A percentile compares a stretch with the other conserved stretches of the same genome.
phyloP scores from a whole-genome alignment of 2,888 invertebrate species.

The Plemyria rubiginata region DNA sequence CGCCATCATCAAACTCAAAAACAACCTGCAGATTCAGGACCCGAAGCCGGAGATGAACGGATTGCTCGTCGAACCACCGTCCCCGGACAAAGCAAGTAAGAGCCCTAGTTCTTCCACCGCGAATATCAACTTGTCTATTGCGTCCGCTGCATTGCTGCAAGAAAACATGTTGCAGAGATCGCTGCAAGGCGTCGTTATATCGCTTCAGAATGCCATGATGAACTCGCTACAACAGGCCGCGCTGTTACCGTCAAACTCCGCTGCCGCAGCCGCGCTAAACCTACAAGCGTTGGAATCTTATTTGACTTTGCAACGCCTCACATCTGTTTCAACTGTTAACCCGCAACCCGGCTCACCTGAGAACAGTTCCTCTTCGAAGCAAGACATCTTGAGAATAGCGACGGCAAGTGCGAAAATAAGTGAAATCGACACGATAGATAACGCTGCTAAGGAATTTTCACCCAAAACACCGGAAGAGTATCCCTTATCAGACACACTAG shows the following conservation, averaged over 20 bases:
- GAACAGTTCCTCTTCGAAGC: constrained; percentile 79
- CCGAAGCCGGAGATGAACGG: constrained; percentile 75
- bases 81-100: constrained; percentile 77
- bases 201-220: constrained; percentile 93
- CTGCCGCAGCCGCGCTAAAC: constrained; percentile 93
- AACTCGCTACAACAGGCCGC: constrained; percentile 94
- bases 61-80: constrained; percentile 64
- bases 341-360: constrained; percentile 66
- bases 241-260: constrained; percentile 91
- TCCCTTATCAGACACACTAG: constrained; percentile 79
- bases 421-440: constrained; percentile 72
- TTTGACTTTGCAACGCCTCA: constrained; percentile 91
- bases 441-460: constrained; percentile 68
- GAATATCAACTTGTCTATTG: constrained; percentile 80
- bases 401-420: constrained; percentile 83
- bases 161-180: constrained; percentile 89
- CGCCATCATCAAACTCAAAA: constrained; percentile 82
- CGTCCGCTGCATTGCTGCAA: constrained; percentile 86
- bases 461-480: constrained; percentile 81
- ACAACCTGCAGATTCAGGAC: constrained; percentile 82
- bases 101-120: constrained; percentile 68
- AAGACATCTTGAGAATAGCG: constrained; percentile 88
- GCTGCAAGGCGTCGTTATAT: constrained; percentile 91
- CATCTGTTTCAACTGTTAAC: constrained; percentile 86
- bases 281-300: constrained; percentile 94